A percentile compares a stretch with the other conserved stretches of the same genome.
phyloP scores from a whole-genome alignment of 2,797 vertebrate genomes.

The Micropoecilia bifurca region DNA sequence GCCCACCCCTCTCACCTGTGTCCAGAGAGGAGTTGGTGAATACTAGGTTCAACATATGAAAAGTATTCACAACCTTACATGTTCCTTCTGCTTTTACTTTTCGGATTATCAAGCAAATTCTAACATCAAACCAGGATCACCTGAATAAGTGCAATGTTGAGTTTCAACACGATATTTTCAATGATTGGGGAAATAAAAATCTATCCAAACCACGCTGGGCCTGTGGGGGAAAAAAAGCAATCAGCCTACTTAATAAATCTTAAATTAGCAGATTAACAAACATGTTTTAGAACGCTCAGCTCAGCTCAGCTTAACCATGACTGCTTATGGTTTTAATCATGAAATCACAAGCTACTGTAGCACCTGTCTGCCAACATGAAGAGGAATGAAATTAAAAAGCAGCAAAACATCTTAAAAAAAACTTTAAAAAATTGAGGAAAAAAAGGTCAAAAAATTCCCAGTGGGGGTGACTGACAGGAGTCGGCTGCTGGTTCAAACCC shows the following conservation, averaged over 20 bases:
- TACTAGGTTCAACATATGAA: neutral
- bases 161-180: neutral
- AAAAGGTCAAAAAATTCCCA: too few species aligned
- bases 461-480: too few species aligned
- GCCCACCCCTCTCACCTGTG: slow-evolving; percentile 88
- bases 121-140: neutral
- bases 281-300: neutral
- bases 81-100: neutral
- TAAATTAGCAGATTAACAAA: neutral
- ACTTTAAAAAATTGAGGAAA: neutral
- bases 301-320: neutral
- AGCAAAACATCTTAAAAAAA: neutral
- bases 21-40: neutral
- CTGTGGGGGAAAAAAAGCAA: neutral
- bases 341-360: neutral
- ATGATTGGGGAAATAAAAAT: neutral
- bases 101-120: neutral
- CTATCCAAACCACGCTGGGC: neutral
- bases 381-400: neutral
- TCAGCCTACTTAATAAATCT: neutral
- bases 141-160: neutral
- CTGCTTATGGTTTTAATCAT: neutral
- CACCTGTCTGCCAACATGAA: neutral
- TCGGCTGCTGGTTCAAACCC: too few species aligned
- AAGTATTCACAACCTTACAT: neutral